Conservation (phyloP, 2,888 invertebrate genomes). For the Criorhina ranunculi region DNA sequence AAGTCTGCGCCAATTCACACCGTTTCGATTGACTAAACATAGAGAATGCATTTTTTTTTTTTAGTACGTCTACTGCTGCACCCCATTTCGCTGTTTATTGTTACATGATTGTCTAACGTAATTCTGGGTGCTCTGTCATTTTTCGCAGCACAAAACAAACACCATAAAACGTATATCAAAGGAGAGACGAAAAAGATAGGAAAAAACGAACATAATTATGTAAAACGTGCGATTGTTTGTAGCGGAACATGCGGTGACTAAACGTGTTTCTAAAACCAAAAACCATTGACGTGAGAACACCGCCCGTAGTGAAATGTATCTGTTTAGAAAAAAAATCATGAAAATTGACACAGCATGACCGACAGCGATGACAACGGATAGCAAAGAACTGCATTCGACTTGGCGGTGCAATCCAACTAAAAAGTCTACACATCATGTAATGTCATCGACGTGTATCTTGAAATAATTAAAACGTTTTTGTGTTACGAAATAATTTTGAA, state of each 20-base stretch:
- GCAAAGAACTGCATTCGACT: constrained; percentile 11
- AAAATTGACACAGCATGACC: constrained; percentile 72
- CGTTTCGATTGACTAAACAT: constrained; percentile 13
- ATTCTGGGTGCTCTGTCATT: neutral
- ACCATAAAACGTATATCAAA: neutral
- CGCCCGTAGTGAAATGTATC: constrained; percentile 34
- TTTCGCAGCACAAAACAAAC: neutral
- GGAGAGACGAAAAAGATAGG: neutral
- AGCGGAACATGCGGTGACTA: constrained; percentile 33
- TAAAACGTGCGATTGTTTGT: constrained; percentile 48
- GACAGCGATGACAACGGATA: constrained; percentile 1
- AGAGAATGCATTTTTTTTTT: neutral
- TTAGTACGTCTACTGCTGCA: neutral
- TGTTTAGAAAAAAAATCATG: constrained; percentile 52
- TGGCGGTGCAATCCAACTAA: neutral
- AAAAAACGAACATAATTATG: constrained; percentile 42
- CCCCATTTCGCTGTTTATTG: neutral
- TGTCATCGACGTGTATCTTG: constrained; percentile 19
- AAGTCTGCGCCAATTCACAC: constrained; percentile 28
- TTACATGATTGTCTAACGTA: constrained; percentile 20
- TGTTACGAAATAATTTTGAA: constrained; percentile 21
- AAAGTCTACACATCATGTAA: neutral
- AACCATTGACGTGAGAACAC: constrained; percentile 39
- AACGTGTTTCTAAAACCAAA: constrained; percentile 48
- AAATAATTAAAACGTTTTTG: neutral